These are phyloP conservation scores for Marcusenius ussheri DNA, from an alignment of 2,113 vertebrate species.

Conservation along the genomic window DNA sequence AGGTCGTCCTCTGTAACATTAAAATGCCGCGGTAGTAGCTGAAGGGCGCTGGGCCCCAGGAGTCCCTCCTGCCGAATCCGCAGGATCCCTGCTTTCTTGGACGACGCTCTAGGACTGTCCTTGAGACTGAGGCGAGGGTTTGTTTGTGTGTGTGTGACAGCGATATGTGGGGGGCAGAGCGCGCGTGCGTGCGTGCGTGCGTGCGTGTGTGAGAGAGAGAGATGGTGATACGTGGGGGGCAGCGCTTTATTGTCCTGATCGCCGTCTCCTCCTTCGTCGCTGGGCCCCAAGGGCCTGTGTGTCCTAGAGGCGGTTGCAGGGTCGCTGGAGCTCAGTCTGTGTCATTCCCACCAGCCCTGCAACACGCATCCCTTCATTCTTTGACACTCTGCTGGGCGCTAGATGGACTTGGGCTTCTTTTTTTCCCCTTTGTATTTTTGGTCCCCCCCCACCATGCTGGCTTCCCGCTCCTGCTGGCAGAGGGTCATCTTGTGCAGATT, in stretches of 20 bases:
- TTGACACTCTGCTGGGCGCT: neutral
- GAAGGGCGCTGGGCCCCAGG: neutral
- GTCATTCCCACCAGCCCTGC: neutral
- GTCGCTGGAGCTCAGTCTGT: neutral
- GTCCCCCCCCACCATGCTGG: no score
- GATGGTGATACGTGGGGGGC: no score
- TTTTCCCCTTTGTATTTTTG: conserved; percentile 9
- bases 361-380: neutral
- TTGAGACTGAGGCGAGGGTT: neutral
- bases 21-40: neutral
- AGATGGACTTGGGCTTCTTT: conserved; percentile 33
- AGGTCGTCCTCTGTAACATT: neutral
- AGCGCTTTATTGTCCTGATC: neutral
- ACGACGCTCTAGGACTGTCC: neutral
- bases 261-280: neutral
- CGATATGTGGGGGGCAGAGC: no score
- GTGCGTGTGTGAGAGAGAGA: no score
- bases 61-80: neutral
- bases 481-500: conserved; percentile 21
- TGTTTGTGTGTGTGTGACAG: neutral
- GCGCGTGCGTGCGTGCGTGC: no score
- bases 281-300: neutral
- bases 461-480: conserved; percentile 21
- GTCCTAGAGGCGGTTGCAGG: neutral
- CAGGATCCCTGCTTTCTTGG: neutral